Base-by-base conservation (phyloP, 2,113 vertebrate species). In the Nycticryphes semicollaris region DNA sequence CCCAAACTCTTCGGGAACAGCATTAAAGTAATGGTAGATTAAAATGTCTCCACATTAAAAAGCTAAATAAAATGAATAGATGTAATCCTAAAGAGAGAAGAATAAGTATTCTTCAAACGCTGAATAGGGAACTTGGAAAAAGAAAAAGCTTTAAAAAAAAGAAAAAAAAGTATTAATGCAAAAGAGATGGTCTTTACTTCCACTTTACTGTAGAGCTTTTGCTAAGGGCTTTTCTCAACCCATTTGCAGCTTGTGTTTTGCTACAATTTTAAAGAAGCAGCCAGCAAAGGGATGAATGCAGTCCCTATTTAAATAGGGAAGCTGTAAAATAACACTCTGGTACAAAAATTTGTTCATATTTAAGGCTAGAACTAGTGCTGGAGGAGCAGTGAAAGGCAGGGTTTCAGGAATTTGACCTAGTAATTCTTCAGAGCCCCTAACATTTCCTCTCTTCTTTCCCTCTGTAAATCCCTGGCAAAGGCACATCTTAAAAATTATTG, bases 31-130 rank as follows among this genome's bases (percentile, higher is more conserved):
- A 87, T 91, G 63, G 57, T 84, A 90, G 92, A 94, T 94, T 97
- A 92, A 94, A 94, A 96, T 87, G 74, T 79, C 77, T 90, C 84
- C 94, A 94, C 96, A 91, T 91, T 72, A 94, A 93, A 97, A 97
- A 96, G 86, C 94, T 76, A 90, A 97, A 84, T 95, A 89, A 95
- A 96, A 96, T 96, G 73, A 97, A 95, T 95, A 96, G 96, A 96
- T 95, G 89, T 93, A 95, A 94, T 94, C 94, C 95, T 96, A 85
- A 94, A 94, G 91, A 79, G 91, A 91, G 67, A 97, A 95, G 95
- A 96, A 96, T 94, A 81, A 95, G 86, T 79, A 96, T 96, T 96
- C 95, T 96, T 96, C 96, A 94, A 96, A 96, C 50, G 35, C 77
- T 95, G 94, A 96, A 96, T 90, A 91, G 84, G 47, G 81, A 82